Conservation (phyloP, 2,797 vertebrate species). For the Myotis findleyi region DNA sequence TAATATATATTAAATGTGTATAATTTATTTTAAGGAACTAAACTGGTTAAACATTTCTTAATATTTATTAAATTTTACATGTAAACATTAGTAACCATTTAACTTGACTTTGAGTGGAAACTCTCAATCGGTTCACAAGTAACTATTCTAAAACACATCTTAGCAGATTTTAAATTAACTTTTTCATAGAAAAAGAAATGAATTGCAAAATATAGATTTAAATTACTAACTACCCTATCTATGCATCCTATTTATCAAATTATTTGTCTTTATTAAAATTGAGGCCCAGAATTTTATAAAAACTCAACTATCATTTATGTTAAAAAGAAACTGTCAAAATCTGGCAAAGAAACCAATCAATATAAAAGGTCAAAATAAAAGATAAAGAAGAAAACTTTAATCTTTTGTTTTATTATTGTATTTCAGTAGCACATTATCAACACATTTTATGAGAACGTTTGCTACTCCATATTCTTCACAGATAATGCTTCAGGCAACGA, state of each 20-base stretch:
- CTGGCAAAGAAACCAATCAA: neutral
- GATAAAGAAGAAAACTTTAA: neutral
- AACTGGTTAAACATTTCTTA: neutral
- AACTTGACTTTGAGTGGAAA: neutral
- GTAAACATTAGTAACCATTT: neutral
- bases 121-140: neutral
- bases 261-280: neutral
- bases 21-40: neutral
- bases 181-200: neutral
- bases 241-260: neutral
- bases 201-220: neutral
- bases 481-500: constrained; percentile 9
- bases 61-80: neutral
- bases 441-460: constrained; percentile 32
- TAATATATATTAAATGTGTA: neutral
- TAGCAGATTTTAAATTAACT: neutral
- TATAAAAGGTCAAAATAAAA: neutral
- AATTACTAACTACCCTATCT: neutral
- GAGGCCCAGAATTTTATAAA: neutral
- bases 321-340: neutral
- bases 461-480: neutral
- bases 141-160: neutral
- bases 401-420: neutral
- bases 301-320: neutral
- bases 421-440: neutral